Evolutionary conservation across 2,797 vertebrate genomes (phyloP).

Genomic region (Lutjanus argentimaculatus): DNA sequence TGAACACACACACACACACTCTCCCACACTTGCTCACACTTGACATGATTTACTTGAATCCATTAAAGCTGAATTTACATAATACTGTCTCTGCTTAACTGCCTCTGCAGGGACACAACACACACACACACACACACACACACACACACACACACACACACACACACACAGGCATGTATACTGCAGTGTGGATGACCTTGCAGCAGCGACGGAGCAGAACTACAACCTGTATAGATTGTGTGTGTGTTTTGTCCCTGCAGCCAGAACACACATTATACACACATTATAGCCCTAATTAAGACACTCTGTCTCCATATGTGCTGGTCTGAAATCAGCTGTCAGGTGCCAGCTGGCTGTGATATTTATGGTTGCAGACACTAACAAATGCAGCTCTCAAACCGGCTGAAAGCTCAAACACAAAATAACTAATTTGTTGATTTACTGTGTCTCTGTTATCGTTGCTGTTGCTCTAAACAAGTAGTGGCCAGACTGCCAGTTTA

Average conservation of each 20-base stretch:
- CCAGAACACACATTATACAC: conserved; percentile 31
- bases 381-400: conserved; percentile 38
- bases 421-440: not conserved
- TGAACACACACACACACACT: conserved; percentile 15
- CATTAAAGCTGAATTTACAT: conserved; percentile 72
- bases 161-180: conserved; percentile 22
- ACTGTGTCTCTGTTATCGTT: not conserved
- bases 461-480: not conserved
- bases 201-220: conserved; percentile 40
- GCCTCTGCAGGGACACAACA: conserved; percentile 40
- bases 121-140: conserved; percentile 27
- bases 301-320: conserved; percentile 31
- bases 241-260: conserved; percentile 22
- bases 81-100: conserved; percentile 57
- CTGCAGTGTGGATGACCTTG: conserved; percentile 71
- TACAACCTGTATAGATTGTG: conserved; percentile 11
- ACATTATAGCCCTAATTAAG: conserved; percentile 59
- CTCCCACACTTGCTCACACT: conserved; percentile 21
- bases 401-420: conserved; percentile 25
- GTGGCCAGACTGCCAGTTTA: not conserved
- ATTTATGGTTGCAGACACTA: not conserved
- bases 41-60: conserved; percentile 61
- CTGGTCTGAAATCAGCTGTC: conserved; percentile 56
- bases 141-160: conserved; percentile 38
- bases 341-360: conserved; percentile 44